Evolutionary conservation across 2,888 invertebrate genomes (phyloP).

Genomic region (Ophion ventricosus): DNA sequence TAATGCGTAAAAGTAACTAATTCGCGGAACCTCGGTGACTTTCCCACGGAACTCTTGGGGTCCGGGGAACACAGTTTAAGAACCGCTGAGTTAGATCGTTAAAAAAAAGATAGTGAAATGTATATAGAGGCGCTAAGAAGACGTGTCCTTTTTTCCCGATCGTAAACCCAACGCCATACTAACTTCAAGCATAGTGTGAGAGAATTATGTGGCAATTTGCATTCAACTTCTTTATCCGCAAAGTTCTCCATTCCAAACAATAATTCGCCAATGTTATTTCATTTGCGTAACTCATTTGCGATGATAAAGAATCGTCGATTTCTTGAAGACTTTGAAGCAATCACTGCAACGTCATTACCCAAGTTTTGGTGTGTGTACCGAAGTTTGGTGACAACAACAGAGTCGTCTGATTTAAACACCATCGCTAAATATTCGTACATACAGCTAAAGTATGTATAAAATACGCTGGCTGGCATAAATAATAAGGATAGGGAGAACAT

Average conservation of each 20-base stretch:
- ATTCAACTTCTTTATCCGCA: not conserved
- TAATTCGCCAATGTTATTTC: not conserved
- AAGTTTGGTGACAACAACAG: not conserved
- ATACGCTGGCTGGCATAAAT: not conserved
- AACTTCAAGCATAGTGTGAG: not conserved
- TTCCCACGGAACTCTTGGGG: too few species aligned
- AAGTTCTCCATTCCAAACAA: not conserved
- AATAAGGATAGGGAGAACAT: not conserved
- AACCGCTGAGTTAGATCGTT: too few species aligned
- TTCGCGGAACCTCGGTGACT: too few species aligned
- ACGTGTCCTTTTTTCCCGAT: too few species aligned
- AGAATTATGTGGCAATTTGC: not conserved
- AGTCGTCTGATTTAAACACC: not conserved
- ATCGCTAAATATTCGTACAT: not conserved
- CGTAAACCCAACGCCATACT: too few species aligned
- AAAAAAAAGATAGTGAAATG: too few species aligned
- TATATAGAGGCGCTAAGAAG: too few species aligned
- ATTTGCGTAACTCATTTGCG: not conserved
- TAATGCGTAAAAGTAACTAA: too few species aligned
- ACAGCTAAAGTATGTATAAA: conserved; percentile 8
- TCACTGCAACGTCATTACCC: not conserved
- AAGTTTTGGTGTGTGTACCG: not conserved
- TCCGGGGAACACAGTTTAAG: too few species aligned
- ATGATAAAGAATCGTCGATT: not conserved
- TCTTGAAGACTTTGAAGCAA: not conserved